phyloP scores from a whole-genome alignment of 2,113 vertebrate species.

The Salminus brasiliensis region DNA sequence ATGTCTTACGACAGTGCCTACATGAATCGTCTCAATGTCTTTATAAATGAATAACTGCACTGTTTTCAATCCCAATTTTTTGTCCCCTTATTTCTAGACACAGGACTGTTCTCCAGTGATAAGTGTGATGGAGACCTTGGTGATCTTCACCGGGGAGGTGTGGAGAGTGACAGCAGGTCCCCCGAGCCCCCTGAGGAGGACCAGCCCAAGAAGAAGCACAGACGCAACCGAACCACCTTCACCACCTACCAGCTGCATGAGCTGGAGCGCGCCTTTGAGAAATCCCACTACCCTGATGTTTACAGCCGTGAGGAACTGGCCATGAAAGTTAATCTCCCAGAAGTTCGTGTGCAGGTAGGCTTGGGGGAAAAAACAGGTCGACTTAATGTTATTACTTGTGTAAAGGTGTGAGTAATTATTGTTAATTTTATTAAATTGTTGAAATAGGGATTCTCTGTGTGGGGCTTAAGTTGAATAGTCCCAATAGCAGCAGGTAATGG shows the following conservation, averaged over 20 bases:
- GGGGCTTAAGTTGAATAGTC: constrained; percentile 3
- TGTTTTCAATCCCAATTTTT: neutral
- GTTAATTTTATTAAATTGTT: constrained; percentile 13
- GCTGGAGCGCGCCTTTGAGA: constrained; percentile 89
- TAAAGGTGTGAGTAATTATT: neutral
- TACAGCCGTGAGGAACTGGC: constrained; percentile 91
- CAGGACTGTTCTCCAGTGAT: constrained; percentile 78
- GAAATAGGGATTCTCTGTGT: constrained; percentile 15
- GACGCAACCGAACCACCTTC: constrained; percentile 89
- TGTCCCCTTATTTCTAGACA: constrained; percentile 56
- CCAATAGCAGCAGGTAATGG: neutral
- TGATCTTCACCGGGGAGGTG: constrained; percentile 67
- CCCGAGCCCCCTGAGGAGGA: constrained; percentile 79
- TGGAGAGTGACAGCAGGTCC: constrained; percentile 62
- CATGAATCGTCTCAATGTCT: too few species aligned
- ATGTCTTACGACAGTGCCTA: too few species aligned
- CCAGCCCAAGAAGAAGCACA: constrained; percentile 86
- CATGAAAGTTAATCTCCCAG: constrained; percentile 90
- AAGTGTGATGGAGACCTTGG: constrained; percentile 79
- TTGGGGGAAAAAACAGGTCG: neutral
- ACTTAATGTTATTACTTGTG: constrained; percentile 10
- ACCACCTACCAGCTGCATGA: constrained; percentile 93
- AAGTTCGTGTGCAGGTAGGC: constrained; percentile 89
- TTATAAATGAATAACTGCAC: neutral
- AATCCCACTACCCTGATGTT: constrained; percentile 91